A percentile compares a stretch with the other conserved stretches of the same genome.
These are phyloP conservation scores for Hydrolagus colliei DNA, from an alignment of 2,797 vertebrate species.

Conservation along the genomic window DNA sequence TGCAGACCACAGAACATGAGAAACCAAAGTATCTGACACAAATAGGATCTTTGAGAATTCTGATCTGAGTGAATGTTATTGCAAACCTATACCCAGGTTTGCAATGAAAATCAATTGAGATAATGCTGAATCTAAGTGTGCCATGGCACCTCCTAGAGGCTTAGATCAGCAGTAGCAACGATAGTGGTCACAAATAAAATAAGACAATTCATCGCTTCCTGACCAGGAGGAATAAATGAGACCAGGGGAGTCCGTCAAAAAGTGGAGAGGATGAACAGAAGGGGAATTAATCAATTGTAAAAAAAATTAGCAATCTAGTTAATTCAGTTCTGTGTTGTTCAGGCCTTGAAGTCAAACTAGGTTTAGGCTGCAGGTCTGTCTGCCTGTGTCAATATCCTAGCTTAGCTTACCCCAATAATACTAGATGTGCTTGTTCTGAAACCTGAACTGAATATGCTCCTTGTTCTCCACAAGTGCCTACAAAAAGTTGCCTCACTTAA, in stretches of 20 bases:
- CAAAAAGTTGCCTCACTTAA: too few species aligned
- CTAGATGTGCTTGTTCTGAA: too few species aligned
- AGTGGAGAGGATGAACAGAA: not conserved
- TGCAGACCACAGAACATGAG: not conserved
- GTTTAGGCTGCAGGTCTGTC: too few species aligned
- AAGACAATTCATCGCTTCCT: not conserved
- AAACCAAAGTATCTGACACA: not conserved
- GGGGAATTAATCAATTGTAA: not conserved
- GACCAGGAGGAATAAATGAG: not conserved
- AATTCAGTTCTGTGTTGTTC: not conserved
- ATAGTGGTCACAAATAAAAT: not conserved
- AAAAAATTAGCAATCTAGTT: not conserved
- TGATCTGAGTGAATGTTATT: not conserved
- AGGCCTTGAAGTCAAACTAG: too few species aligned
- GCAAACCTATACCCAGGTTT: not conserved
- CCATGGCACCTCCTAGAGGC: conserved; percentile 13
- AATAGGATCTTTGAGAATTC: not conserved
- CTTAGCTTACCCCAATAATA: too few species aligned
- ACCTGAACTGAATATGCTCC: too few species aligned
- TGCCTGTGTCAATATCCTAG: too few species aligned
- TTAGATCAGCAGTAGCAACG: not conserved
- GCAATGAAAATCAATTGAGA: not conserved
- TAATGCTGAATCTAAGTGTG: not conserved
- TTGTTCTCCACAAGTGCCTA: too few species aligned
- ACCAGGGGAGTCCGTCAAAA: too few species aligned